Base-by-base conservation (phyloP, 2,113 vertebrate genomes). In the Dasyornis broadbenti region DNA sequence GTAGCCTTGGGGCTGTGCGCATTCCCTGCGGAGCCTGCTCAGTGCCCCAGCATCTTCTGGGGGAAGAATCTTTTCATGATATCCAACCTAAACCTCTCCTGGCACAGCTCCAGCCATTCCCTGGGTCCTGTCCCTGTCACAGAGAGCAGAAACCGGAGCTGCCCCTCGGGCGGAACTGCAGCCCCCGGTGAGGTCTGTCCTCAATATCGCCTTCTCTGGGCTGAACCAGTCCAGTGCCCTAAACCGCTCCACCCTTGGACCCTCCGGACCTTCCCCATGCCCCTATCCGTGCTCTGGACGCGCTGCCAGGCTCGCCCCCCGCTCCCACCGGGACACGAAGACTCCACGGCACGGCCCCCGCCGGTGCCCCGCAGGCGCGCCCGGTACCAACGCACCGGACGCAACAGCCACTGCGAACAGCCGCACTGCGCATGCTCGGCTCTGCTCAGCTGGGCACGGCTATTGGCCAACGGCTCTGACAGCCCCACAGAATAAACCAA, bases 331-430 rank as follows among this genome's bases (percentile, higher is more conserved):
- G 12, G 30, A 30, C 30, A 21, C 23, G 24, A 39, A 33, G 11
- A 18, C 11, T 11, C 11, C 66, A 8, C 5, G 1, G 30, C 11
- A 7, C 30, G 15, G 5, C 24, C 9, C 24, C 40, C 1, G 10
- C 24, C 42, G 3, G 16, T 4, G 15, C 54, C 23, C 44, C 7
- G n/a, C 64, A 11, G 16, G 22, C 11, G 2, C 7, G 18, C 19
- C n/a, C 30, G 5, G 15, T 4, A 24, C 60, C 20, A 7, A 9
- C 8, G 7, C 8, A 3, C 37, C 11, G 2, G 9, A 15, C 4
- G 1, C 2, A 30, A 26, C 13, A 4, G 1, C 1, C 30, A 8
- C 8, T 0, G 20, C 16, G 1, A 56, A 4, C 26, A 3, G 6
- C 66, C 15, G 2, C 50, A 19, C 3, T 35, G 44, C 68, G 37